Evolutionary conservation across 64 coral and sea anemone genomes (phyloP).

Genomic region (Stylophora pistillata): DNA sequence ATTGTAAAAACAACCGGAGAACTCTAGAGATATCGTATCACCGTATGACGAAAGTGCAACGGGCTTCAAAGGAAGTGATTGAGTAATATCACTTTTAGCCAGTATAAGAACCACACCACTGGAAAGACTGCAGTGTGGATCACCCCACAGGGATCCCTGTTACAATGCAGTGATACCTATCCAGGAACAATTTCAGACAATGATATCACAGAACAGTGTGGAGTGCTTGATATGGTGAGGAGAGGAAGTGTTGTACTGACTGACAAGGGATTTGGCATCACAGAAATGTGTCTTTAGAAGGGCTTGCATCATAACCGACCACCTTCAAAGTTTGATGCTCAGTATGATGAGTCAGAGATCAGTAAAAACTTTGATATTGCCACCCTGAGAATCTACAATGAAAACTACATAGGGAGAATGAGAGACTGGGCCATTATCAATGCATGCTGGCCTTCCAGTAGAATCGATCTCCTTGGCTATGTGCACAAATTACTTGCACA

Average conservation of each 20-base stretch:
- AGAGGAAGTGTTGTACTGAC: constrained; percentile 55
- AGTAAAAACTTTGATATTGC: constrained; percentile 70
- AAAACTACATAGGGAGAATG: constrained; percentile 70
- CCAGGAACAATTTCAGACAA: constrained; percentile 61
- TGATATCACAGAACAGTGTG: constrained; percentile 64
- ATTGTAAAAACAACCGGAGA: background rate
- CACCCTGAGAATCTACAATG: constrained; percentile 63
- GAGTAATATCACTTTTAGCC: constrained; percentile 58
- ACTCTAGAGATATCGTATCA: background rate
- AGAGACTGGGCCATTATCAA: constrained; percentile 61
- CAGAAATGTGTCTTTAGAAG: constrained; percentile 59
- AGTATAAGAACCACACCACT: constrained; percentile 66
- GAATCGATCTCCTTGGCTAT: constrained; percentile 56
- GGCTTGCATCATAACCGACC: constrained; percentile 61
- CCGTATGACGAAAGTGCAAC: background rate
- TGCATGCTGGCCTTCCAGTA: constrained; percentile 66
- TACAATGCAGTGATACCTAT: constrained; percentile 61
- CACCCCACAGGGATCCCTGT: constrained; percentile 55
- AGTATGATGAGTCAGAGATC: constrained; percentile 72
- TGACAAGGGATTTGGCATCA: constrained; percentile 74
- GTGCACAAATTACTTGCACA: constrained; percentile 54
- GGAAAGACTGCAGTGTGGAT: constrained; percentile 73
- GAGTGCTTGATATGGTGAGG: constrained; percentile 63
- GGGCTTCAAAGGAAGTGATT: background rate
- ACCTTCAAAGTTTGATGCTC: constrained; percentile 49